Percentiles rank a stretch among this genome's conserved stretches.
Conservation (phyloP, 2,888 invertebrate species). For the Drosophila histrio region DNA sequence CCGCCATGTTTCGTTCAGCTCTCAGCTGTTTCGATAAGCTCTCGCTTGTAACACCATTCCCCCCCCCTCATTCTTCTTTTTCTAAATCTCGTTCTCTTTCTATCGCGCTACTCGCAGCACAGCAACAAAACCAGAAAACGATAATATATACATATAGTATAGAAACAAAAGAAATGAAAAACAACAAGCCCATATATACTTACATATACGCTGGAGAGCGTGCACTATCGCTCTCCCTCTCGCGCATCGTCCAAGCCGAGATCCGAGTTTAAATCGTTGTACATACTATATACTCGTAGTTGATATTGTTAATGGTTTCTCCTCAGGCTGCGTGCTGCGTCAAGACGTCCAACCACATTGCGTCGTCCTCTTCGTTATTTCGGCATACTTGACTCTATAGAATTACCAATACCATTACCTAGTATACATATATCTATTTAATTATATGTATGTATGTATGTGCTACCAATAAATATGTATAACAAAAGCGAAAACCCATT, state of each 20-base stretch:
- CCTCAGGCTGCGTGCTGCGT: slow-evolving; percentile 33
- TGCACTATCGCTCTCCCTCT: not conserved
- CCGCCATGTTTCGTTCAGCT: not conserved
- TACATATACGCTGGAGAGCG: slow-evolving; percentile 4
- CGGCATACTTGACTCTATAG: slow-evolving; percentile 46
- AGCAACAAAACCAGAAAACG: not conserved
- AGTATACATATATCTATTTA: slow-evolving; percentile 16
- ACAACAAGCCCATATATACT: not conserved
- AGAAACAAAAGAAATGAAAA: not conserved
- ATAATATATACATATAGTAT: not conserved
- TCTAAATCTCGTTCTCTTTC: not conserved
- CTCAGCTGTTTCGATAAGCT: not conserved
- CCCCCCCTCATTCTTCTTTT: not conserved
- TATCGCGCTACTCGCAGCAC: slow-evolving; percentile 9
- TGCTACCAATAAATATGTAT: slow-evolving; percentile 39
- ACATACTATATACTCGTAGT: slow-evolving; percentile 67
- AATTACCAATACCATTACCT: slow-evolving; percentile 15
- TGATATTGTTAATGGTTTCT: slow-evolving; percentile 62
- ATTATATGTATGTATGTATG: slow-evolving; percentile 16
- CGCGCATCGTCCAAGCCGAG: slow-evolving; percentile 12
- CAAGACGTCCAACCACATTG: slow-evolving; percentile 14
- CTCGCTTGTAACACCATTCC: not conserved
- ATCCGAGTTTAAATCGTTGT: slow-evolving; percentile 49
- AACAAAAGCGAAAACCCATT: slow-evolving; percentile 38
- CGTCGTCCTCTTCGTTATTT: slow-evolving; percentile 28